Conservation (phyloP, 2,797 vertebrate genomes). For the Apogon hyalosoma region DNA sequence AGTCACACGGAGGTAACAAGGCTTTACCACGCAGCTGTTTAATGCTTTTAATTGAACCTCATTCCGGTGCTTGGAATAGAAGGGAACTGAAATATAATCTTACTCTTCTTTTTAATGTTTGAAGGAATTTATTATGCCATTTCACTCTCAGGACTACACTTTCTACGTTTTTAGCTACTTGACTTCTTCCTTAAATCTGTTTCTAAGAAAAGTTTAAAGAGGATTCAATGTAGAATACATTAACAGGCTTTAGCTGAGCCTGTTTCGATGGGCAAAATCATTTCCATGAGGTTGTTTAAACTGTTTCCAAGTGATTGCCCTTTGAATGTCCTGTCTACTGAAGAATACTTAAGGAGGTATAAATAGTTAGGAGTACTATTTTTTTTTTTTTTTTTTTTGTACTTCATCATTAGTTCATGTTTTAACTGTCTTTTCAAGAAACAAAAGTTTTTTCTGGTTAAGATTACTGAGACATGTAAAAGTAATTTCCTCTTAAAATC, state of each 20-base stretch:
- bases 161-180: slow-evolving; percentile 19
- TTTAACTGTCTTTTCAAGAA: slow-evolving; percentile 43
- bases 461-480: slow-evolving; percentile 67
- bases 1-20: slow-evolving; percentile 58
- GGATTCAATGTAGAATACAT: slow-evolving; percentile 52
- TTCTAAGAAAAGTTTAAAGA: slow-evolving; percentile 40
- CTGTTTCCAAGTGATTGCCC: slow-evolving; percentile 46
- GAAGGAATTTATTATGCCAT: slow-evolving; percentile 42
- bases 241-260: slow-evolving; percentile 26
- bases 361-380: slow-evolving; percentile 45
- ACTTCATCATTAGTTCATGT: slow-evolving; percentile 57
- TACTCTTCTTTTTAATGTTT: slow-evolving; percentile 34
- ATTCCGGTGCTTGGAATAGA: slow-evolving; percentile 33
- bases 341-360: slow-evolving; percentile 20
- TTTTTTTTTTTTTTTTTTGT: slow-evolving; percentile 29
- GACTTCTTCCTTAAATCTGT: slow-evolving; percentile 42
- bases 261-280: slow-evolving; percentile 22
- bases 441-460: slow-evolving; percentile 57
- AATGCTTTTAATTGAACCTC: slow-evolving; percentile 62
- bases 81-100: slow-evolving; percentile 39
- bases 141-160: slow-evolving; percentile 38
- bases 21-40: slow-evolving; percentile 71
- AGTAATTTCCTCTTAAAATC: slow-evolving; percentile 71
- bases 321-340: slow-evolving; percentile 41
- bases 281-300: slow-evolving; percentile 38